Base-by-base conservation (phyloP, 2,113 vertebrate genomes). In the Mustela nigripes region DNA sequence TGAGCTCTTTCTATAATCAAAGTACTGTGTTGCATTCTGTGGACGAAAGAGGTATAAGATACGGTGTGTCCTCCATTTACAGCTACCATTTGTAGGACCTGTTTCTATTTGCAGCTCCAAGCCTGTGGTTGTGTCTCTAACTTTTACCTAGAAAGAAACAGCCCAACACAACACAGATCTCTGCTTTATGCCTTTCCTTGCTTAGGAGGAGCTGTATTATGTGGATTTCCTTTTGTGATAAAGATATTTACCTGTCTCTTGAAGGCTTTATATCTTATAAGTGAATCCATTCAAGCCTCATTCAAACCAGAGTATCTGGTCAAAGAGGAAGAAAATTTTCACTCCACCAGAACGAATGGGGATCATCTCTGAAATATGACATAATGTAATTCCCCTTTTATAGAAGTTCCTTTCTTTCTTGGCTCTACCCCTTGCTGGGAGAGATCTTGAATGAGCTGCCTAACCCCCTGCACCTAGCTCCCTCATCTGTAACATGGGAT, bases 151-250 rank as follows among this genome's bases (percentile, higher is more conserved):
- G 22, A 90, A 85, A 58, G n/a, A 97, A 2, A 67, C 1, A 69
- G 14, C 5, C 19, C 12, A 71, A 8, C 24, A 58, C 19, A 65
- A 58, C 42, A 86, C 1, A 79, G 5, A 76, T 60, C 12, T 92
- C n/a, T 74, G 26, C 36, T 84, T 65, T 71, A 89, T 63, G 63
- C 33, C 31, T 90, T 62, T 90, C 15, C 26, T 92, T 86, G n/a
- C 11, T 42, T 76, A 50, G 18, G 12, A 45, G 9, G 14, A 36
- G 3, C 4, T 93, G 1, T 31, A 78, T 83, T 86, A 76, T 63
- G 4, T 24, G 18, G 93, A 56, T 48, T 83, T 63, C 48, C n/a
- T 89, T 45, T 94, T 92, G 45, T n/a, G 86, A 71, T 94, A 89
- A 74, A 94, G 11, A 67, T 79, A 65, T 89, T 80, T 48, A 65